Conservation (phyloP, 1,140 invertebrate genomes). For the Achroia grisella region DNA sequence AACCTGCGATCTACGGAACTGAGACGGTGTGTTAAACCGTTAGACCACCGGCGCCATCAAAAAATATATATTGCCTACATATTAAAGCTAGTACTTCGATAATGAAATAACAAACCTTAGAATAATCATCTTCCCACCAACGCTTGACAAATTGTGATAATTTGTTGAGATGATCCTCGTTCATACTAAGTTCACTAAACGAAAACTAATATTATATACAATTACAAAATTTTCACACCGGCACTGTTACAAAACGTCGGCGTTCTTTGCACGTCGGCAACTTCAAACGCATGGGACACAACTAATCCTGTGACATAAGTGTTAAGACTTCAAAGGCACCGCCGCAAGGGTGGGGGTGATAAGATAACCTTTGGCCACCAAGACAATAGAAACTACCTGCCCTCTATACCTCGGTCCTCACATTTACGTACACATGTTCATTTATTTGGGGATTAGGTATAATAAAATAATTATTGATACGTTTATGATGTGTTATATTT, state of each 20-base stretch:
- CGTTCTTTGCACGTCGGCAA: background rate
- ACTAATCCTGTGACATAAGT: slow-evolving; percentile 25
- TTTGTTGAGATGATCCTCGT: slow-evolving; percentile 25
- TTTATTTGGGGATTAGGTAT: no score
- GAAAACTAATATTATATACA: no score
- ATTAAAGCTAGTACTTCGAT: no score
- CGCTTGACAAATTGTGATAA: slow-evolving; percentile 44
- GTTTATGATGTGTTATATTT: no score
- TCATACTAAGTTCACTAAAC: background rate
- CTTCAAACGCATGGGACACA: slow-evolving; percentile 6
- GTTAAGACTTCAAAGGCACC: slow-evolving; percentile 13
- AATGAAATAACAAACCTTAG: slow-evolving; percentile 41
- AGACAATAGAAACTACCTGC: slow-evolving; percentile 23
- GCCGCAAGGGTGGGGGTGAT: slow-evolving; percentile 16
- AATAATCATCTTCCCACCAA: slow-evolving; percentile 52
- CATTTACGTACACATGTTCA: no score
- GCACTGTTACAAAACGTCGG: no score
- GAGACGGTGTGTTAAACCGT: no score
- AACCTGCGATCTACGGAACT: no score
- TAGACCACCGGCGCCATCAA: no score
- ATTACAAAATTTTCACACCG: no score
- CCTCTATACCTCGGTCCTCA: background rate
- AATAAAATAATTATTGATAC: no score
- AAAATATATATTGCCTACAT: no score
- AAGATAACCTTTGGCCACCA: slow-evolving; percentile 15